A percentile compares a stretch with the other conserved stretches of the same genome.
These are phyloP conservation scores for Blennius ocellaris DNA, from an alignment of 2,113 vertebrate species.

Conservation along the genomic window DNA sequence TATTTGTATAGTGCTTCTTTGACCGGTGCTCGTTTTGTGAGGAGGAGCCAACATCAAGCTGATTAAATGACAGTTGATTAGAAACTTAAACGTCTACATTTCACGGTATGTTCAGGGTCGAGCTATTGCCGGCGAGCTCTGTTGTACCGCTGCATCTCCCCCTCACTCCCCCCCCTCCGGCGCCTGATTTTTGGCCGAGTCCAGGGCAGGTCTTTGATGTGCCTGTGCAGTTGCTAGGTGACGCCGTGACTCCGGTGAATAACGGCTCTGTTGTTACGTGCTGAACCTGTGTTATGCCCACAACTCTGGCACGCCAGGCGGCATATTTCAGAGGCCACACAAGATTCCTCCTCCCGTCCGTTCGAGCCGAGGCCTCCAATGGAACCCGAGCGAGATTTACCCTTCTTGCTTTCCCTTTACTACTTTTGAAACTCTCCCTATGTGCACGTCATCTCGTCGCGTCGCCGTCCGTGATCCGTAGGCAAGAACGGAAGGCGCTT, in stretches of 20 bases:
- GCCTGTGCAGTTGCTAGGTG: constrained; percentile 72
- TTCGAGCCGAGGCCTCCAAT: constrained; percentile 35
- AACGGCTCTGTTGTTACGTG: constrained; percentile 69
- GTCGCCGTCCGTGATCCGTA: constrained; percentile 40
- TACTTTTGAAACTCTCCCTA: constrained; percentile 26
- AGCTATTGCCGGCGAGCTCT: neutral
- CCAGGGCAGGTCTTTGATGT: constrained; percentile 66
- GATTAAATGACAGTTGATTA: too few species aligned
- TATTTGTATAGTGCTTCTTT: too few species aligned
- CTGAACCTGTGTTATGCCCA: constrained; percentile 67
- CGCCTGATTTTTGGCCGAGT: constrained; percentile 27
- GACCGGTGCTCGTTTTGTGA: too few species aligned
- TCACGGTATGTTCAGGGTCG: too few species aligned
- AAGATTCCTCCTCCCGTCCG: constrained; percentile 28
- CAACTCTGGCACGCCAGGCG: constrained; percentile 55
- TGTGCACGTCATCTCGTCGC: neutral
- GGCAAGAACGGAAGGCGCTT: constrained; percentile 1
- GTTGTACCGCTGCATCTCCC: neutral
- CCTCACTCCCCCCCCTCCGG: constrained; percentile 10
- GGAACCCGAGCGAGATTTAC: constrained; percentile 39
- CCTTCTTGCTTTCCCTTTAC: neutral
- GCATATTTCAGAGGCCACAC: constrained; percentile 58
- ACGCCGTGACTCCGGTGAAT: constrained; percentile 67
- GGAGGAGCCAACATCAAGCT: too few species aligned
- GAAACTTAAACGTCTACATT: too few species aligned